These are phyloP conservation scores for Eudasyphora cyanicolor DNA, from an alignment of 2,888 invertebrate genomes.

Conservation along the genomic window DNA sequence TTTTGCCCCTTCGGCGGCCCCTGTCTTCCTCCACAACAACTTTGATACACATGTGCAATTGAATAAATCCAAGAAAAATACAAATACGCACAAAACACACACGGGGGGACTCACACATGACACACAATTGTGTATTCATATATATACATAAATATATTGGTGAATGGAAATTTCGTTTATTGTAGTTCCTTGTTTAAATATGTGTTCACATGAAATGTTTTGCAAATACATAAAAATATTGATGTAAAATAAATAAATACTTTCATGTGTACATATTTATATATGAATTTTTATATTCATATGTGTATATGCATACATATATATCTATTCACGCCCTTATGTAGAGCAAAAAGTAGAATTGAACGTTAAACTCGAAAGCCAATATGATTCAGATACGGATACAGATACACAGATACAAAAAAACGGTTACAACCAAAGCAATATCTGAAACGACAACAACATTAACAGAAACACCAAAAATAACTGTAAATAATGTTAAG, in stretches of 20 bases:
- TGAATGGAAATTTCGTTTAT: background rate
- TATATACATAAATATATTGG: slow-evolving; percentile 38
- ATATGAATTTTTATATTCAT: background rate
- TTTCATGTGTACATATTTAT: background rate
- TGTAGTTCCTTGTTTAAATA: slow-evolving; percentile 9
- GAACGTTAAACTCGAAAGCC: background rate
- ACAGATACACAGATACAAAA: background rate
- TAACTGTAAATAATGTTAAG: background rate
- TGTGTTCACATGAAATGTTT: slow-evolving; percentile 17
- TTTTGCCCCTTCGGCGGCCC: slow-evolving; percentile 16
- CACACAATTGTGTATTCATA: background rate
- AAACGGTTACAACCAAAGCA: too few species aligned
- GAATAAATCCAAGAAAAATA: background rate
- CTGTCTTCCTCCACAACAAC: background rate
- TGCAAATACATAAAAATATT: slow-evolving; percentile 28
- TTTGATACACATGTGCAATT: background rate
- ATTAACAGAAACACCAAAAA: background rate
- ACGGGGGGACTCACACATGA: background rate
- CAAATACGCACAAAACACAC: slow-evolving; percentile 2
- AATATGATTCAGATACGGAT: too few species aligned
- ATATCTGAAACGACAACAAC: too few species aligned
- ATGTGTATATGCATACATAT: background rate
- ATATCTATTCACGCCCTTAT: background rate
- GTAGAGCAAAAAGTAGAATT: background rate
- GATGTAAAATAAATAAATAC: slow-evolving; percentile 33